These are phyloP conservation scores for Sicus ferrugineus DNA, from an alignment of 2,888 invertebrate species.

Conservation along the genomic window DNA sequence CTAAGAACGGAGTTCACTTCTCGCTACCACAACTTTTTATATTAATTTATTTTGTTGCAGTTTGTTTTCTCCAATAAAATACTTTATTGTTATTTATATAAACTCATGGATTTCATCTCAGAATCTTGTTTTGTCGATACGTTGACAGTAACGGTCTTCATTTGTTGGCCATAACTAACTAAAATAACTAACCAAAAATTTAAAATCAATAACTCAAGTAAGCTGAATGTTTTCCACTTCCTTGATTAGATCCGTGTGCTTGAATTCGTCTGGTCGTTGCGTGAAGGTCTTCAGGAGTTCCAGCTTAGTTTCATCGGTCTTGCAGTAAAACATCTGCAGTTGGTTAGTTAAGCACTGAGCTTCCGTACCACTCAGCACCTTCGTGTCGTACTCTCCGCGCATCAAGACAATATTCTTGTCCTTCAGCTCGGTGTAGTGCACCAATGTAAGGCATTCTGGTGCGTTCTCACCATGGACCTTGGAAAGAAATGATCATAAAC, in stretches of 20 bases:
- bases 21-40: too few species aligned
- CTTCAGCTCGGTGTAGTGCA: constrained; percentile 79
- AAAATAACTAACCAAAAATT: too few species aligned
- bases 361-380: constrained; percentile 77
- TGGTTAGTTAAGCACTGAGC: constrained; percentile 88
- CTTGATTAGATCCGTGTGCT: constrained; percentile 81
- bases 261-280: constrained; percentile 75
- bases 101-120: too few species aligned
- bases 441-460: constrained; percentile 83
- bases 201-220: constrained; percentile 33
- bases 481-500: neutral
- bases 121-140: too few species aligned
- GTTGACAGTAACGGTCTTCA: too few species aligned
- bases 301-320: constrained; percentile 70
- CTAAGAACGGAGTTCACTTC: too few species aligned
- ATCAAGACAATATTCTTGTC: constrained; percentile 81
- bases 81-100: too few species aligned
- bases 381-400: constrained; percentile 86
- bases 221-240: constrained; percentile 75
- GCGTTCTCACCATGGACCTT: constrained; percentile 87
- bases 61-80: too few species aligned
- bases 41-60: too few species aligned
- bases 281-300: constrained; percentile 76
- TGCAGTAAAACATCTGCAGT: constrained; percentile 82
- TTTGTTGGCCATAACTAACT: too few species aligned